A percentile compares a stretch with the other conserved stretches of the same genome.
Conservation (phyloP, 2,888 invertebrate genomes). For the Melanophora roralis region DNA sequence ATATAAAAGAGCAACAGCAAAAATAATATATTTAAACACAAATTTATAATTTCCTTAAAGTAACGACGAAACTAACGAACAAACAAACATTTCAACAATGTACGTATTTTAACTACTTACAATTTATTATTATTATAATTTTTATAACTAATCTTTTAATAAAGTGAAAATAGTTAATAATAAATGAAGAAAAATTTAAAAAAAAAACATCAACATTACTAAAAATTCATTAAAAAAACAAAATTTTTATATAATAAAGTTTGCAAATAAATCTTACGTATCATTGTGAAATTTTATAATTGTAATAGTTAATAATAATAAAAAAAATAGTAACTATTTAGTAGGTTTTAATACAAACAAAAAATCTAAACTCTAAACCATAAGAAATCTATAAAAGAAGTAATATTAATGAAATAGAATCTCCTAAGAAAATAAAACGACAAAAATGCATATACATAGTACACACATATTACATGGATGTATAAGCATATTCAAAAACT, state of each 20-base stretch:
- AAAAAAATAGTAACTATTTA: conserved; percentile 44
- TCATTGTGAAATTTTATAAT: conserved; percentile 54
- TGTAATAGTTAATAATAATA: conserved; percentile 46
- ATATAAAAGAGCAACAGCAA: conserved; percentile 74
- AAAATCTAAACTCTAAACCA: conserved; percentile 21
- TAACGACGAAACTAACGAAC: conserved; percentile 44
- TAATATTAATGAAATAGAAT: conserved; percentile 59
- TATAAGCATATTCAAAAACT: conserved; percentile 64
- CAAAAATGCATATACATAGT: no score
- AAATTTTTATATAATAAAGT: conserved; percentile 48
- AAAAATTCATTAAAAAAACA: no score
- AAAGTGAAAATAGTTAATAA: conserved; percentile 46
- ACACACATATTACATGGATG: no score
- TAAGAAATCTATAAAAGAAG: not conserved
- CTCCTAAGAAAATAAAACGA: conserved; percentile 34
- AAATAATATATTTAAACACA: conserved; percentile 18
- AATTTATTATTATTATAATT: not conserved
- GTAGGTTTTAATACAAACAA: conserved; percentile 39
- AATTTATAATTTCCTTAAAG: conserved; percentile 44
- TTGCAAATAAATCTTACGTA: conserved; percentile 38
- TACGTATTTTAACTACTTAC: conserved; percentile 30
- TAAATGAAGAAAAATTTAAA: no score
- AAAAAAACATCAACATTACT: no score
- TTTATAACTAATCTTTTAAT: not conserved
- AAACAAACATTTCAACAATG: conserved; percentile 26